Percentiles rank a stretch among this genome's conserved stretches.
phyloP scores from a whole-genome alignment of 2,888 invertebrate species.

The Dugesia japonica region DNA sequence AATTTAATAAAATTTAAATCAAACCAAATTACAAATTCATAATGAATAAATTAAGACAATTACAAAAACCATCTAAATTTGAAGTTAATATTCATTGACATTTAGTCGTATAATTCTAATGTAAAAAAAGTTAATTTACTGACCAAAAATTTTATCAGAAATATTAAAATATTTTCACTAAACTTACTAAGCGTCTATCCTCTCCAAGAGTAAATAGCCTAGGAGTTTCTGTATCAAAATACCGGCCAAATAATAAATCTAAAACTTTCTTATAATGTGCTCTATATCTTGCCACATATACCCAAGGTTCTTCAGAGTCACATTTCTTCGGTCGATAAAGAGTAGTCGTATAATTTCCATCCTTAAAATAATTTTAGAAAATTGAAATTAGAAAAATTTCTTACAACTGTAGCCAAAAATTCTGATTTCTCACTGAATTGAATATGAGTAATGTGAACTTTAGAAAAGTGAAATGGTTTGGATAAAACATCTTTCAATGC shows the following conservation, averaged over 20 bases:
- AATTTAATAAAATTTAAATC: no score
- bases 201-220: constrained; percentile 44
- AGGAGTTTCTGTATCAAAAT: constrained; percentile 42
- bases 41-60: no score
- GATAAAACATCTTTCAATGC: constrained; percentile 42
- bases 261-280: constrained; percentile 47
- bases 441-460: constrained; percentile 44
- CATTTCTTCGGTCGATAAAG: constrained; percentile 37
- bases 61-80: no score
- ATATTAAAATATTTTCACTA: no score
- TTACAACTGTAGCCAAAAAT: constrained; percentile 47
- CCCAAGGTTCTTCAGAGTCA: constrained; percentile 38
- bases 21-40: no score
- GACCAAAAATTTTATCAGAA: no score
- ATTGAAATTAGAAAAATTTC: constrained; percentile 33
- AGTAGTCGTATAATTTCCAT: constrained; percentile 43
- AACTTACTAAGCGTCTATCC: constrained; percentile 44
- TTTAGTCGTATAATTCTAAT: no score
- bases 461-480: constrained; percentile 44
- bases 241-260: constrained; percentile 44
- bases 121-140: no score
- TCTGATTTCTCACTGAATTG: constrained; percentile 44
- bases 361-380: constrained; percentile 37
- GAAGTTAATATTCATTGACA: no score
- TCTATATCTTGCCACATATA: constrained; percentile 44